phyloP scores from a whole-genome alignment of 2,113 vertebrate genomes.

The Marmota monax region DNA sequence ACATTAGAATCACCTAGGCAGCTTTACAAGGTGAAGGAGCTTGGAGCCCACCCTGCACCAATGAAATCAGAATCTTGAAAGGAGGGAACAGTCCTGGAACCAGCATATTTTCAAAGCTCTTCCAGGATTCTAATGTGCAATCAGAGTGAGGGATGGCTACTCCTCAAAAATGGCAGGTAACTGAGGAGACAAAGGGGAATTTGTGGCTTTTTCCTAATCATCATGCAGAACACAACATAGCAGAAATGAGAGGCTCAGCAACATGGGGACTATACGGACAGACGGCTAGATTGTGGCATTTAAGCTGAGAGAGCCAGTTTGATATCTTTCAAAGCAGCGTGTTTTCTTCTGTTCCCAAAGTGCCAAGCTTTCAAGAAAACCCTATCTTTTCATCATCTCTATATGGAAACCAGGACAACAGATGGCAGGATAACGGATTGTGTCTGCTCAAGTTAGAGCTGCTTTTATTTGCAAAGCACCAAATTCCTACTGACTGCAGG shows the following conservation, averaged over 20 bases:
- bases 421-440: slow-evolving; percentile 58
- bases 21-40: background rate
- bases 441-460: slow-evolving; percentile 55
- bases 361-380: slow-evolving; percentile 62
- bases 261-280: background rate
- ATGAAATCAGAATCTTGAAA: background rate
- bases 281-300: background rate
- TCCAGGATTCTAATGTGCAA: background rate
- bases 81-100: background rate
- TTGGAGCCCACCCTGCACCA: background rate
- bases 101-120: no score
- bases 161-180: background rate
- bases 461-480: slow-evolving; percentile 64
- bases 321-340: background rate
- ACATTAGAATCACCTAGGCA: background rate
- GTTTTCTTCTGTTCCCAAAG: slow-evolving; percentile 10
- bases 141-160: background rate
- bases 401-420: slow-evolving; percentile 64
- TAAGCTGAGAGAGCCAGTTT: background rate
- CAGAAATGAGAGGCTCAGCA: background rate
- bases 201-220: background rate
- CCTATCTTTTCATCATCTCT: background rate
- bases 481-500: slow-evolving; percentile 42
- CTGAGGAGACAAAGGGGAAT: background rate
- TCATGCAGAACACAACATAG: background rate